Percentiles rank a stretch among this genome's conserved stretches.
These are phyloP conservation scores for Butorides virescens DNA, from an alignment of 2,113 vertebrate species.

Conservation along the genomic window DNA sequence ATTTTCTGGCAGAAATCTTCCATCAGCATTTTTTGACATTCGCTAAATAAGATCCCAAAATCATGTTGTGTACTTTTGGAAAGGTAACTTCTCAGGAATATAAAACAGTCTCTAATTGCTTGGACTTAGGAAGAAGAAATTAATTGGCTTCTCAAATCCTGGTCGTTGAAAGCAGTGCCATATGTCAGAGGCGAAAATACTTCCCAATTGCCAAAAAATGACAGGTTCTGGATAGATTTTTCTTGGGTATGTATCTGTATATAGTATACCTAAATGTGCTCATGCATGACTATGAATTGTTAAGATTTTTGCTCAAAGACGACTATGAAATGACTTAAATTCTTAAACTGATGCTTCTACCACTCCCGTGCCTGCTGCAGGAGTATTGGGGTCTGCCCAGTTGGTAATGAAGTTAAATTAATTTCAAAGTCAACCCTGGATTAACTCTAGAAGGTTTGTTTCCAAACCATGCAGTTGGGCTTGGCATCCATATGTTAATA, in stretches of 20 bases:
- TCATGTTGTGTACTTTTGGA: background rate
- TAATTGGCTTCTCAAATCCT: background rate
- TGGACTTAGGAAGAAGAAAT: background rate
- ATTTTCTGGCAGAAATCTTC: background rate
- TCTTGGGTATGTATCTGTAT: background rate
- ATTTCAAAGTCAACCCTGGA: background rate
- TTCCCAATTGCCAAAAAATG: background rate
- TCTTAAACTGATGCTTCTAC: background rate
- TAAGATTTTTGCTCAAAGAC: background rate
- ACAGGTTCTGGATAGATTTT: background rate
- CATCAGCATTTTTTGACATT: background rate
- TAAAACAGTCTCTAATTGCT: background rate
- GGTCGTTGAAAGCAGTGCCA: background rate
- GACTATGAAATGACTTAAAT: background rate
- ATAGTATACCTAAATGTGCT: background rate
- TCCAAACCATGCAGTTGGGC: background rate
- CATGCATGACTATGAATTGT: fast-evolving
- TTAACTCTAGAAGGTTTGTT: background rate
- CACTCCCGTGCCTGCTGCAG: background rate
- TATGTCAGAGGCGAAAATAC: background rate
- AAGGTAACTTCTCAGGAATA: background rate
- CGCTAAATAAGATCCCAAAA: background rate
- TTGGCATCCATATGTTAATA: background rate
- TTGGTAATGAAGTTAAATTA: background rate
- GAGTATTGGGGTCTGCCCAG: background rate